Evolutionary conservation across 2,888 invertebrate genomes (phyloP).

Genomic region (Diadromus collaris): DNA sequence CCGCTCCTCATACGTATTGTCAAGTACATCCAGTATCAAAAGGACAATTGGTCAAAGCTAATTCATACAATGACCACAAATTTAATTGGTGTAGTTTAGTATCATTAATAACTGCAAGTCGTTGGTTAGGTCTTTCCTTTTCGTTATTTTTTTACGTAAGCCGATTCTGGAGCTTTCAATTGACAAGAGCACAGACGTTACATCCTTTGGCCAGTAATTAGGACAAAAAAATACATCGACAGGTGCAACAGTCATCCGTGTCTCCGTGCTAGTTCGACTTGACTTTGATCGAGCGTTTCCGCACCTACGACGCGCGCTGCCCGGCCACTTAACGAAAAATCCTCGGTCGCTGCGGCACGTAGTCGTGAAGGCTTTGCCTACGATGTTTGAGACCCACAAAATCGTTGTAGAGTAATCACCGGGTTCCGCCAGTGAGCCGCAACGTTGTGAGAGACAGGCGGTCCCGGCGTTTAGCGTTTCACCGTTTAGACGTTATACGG

Average conservation of each 20-base stretch:
- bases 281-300: slow-evolving; percentile 74
- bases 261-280: neutral
- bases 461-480: slow-evolving; percentile 68
- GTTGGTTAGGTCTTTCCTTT: no score
- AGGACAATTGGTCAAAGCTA: no score
- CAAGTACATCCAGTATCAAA: no score
- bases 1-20: no score
- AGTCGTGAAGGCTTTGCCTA: slow-evolving; percentile 14
- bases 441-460: slow-evolving; percentile 66
- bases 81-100: no score
- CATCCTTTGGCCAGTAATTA: no score
- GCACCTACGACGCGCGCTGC: slow-evolving; percentile 58
- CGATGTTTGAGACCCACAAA: slow-evolving; percentile 36
- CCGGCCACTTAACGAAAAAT: slow-evolving; percentile 62
- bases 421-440: slow-evolving; percentile 50
- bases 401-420: slow-evolving; percentile 64
- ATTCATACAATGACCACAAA: no score
- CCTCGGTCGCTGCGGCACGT: slow-evolving; percentile 51
- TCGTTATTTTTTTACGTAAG: no score
- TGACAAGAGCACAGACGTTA: no score
- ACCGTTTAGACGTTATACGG: slow-evolving; percentile 66
- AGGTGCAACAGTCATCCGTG: neutral
- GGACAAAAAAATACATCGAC: neutral
- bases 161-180: no score
- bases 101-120: no score